These are phyloP conservation scores for Cryptotis parvus DNA, from an alignment of 2,113 vertebrate species.

Conservation along the genomic window DNA sequence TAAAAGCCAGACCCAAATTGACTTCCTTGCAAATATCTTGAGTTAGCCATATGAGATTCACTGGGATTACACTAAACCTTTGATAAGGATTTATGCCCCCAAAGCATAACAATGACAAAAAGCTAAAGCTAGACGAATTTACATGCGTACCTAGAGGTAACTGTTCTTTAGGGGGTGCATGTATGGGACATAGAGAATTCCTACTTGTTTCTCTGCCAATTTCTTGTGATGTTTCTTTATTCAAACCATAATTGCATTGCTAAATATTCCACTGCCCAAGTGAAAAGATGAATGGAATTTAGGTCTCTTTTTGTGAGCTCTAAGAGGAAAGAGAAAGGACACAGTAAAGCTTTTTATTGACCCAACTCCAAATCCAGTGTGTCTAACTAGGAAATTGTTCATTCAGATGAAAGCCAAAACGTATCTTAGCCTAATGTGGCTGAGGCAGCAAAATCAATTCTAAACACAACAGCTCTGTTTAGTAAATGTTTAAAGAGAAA, in stretches of 20 bases:
- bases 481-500: constrained; percentile 80
- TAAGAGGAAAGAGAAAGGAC: constrained; percentile 88
- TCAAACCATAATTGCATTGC: constrained; percentile 84
- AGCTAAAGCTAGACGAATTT: constrained; percentile 84
- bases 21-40: constrained; percentile 73
- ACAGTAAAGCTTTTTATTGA: constrained; percentile 91
- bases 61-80: constrained; percentile 79
- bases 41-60: constrained; percentile 79
- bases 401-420: constrained; percentile 90
- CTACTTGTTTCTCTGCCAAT: constrained; percentile 86
- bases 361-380: constrained; percentile 90
- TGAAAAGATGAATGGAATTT: constrained; percentile 91
- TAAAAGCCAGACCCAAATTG: constrained; percentile 67
- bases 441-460: constrained; percentile 90
- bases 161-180: constrained; percentile 78
- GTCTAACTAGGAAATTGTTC: constrained; percentile 91
- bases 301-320: constrained; percentile 88
- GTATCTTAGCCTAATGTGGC: constrained; percentile 83
- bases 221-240: constrained; percentile 86
- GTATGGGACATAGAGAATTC: constrained; percentile 86
- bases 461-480: constrained; percentile 86
- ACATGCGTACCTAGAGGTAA: constrained; percentile 80
- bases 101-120: constrained; percentile 77
- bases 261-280: constrained; percentile 88
- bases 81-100: constrained; percentile 73